A percentile compares a stretch with the other conserved stretches of the same genome.
Evolutionary conservation across 1,140 invertebrate genomes (phyloP).

Genomic region (Aradophagus sp.): DNA sequence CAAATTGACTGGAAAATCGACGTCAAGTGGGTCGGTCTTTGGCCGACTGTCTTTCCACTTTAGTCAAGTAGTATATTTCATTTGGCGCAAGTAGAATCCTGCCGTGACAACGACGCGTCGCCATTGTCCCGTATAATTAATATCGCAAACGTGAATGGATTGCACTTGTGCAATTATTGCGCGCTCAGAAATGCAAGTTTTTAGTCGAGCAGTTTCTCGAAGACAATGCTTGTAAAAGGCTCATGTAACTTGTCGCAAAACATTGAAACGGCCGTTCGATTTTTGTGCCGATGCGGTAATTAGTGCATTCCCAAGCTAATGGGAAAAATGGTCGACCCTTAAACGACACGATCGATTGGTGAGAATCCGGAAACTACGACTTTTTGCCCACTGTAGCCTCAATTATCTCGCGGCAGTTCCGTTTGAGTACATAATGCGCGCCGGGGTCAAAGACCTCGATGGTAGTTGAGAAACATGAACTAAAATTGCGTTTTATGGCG

Average conservation of each 20-base stretch:
- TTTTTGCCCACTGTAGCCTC: constrained; percentile 37
- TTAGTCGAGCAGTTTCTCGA: background rate
- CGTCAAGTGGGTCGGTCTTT: constrained; percentile 7
- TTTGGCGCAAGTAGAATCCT: constrained; percentile 20
- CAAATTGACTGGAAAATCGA: constrained; percentile 21
- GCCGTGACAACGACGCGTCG: constrained; percentile 18
- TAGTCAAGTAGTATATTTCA: constrained; percentile 21
- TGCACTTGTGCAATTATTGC: constrained; percentile 5
- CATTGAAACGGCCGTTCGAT: constrained; percentile 6
- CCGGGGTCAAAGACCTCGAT: constrained; percentile 44
- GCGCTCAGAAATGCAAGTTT: background rate
- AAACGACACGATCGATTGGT: constrained; percentile 35
- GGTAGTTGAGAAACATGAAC: constrained; percentile 43
- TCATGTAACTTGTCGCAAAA: background rate
- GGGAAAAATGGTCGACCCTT: constrained; percentile 15
- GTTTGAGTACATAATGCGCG: constrained; percentile 34
- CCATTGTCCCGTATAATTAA: too few species aligned
- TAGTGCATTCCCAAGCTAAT: constrained; percentile 11
- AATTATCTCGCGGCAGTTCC: constrained; percentile 38
- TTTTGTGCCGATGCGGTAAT: constrained; percentile 11
- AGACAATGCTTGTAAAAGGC: too few species aligned
- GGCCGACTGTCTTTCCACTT: too few species aligned
- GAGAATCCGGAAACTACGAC: constrained; percentile 44
- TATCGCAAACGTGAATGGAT: too few species aligned
- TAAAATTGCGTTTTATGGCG: constrained; percentile 33